A percentile compares a stretch with the other conserved stretches of the same genome.
Conservation (phyloP, 2,888 invertebrate species). For the Microchrysa polita region DNA sequence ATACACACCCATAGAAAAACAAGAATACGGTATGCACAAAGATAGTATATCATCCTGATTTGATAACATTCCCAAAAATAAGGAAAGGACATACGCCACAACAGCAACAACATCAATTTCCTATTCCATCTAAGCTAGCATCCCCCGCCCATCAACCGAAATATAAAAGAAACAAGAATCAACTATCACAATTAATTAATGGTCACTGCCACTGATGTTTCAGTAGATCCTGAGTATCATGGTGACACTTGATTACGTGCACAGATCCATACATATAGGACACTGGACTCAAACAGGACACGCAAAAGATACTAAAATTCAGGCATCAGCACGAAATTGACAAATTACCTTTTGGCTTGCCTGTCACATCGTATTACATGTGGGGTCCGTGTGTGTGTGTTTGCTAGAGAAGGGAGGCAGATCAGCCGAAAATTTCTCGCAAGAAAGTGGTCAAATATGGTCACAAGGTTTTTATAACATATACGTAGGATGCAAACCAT, state of each 20-base stretch:
- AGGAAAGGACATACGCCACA: too few species aligned
- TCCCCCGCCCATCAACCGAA: too few species aligned
- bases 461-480: background rate
- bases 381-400: background rate
- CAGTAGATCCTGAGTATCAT: constrained; percentile 29
- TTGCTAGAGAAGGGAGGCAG: too few species aligned
- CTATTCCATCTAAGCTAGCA: too few species aligned
- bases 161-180: constrained; percentile 25
- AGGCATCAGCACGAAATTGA: constrained; percentile 44
- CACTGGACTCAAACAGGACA: too few species aligned
- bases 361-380: constrained; percentile 41
- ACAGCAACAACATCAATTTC: too few species aligned
- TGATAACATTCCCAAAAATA: too few species aligned
- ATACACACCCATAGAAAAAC: too few species aligned
- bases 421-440: too few species aligned
- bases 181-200: constrained; percentile 43
- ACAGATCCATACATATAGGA: background rate
- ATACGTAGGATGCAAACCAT: background rate
- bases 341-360: constrained; percentile 42
- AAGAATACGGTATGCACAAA: too few species aligned
- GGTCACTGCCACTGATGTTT: constrained; percentile 44
- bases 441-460: constrained; percentile 31
- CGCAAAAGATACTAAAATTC: constrained; percentile 38
- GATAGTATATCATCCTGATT: too few species aligned
- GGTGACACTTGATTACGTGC: constrained; percentile 42